Evolutionary conservation across 2,888 invertebrate genomes (phyloP).

Genomic region (Villa cingulata): DNA sequence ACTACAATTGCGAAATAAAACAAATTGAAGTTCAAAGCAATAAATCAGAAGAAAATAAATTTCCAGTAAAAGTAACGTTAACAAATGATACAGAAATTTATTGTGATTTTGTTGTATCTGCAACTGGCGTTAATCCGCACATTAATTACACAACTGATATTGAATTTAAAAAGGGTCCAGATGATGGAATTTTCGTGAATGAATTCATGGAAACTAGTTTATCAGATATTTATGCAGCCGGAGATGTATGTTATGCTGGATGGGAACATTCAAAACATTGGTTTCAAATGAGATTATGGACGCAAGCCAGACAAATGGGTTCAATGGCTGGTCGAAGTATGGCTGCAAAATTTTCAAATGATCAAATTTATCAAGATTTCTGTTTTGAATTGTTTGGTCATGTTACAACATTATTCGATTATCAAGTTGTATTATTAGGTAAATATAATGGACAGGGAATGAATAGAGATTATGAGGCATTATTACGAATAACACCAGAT

Average conservation of each 20-base stretch:
- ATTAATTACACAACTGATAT: slow-evolving; percentile 43
- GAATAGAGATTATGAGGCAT: slow-evolving; percentile 63
- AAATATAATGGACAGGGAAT: slow-evolving; percentile 87
- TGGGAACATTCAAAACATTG: slow-evolving; percentile 71
- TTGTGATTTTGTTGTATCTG: slow-evolving; percentile 88
- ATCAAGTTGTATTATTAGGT: slow-evolving; percentile 82
- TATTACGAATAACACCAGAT: slow-evolving; percentile 70
- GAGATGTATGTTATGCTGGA: slow-evolving; percentile 78
- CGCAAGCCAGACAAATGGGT: slow-evolving; percentile 97
- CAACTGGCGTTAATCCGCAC: slow-evolving; percentile 79
- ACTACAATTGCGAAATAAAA: slow-evolving; percentile 46
- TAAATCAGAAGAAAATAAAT: slow-evolving; percentile 34
- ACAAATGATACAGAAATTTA: slow-evolving; percentile 55
- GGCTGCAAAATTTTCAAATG: slow-evolving; percentile 46
- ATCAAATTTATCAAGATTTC: slow-evolving; percentile 72
- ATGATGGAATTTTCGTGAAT: slow-evolving; percentile 78
- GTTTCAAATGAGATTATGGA: slow-evolving; percentile 95
- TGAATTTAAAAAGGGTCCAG: slow-evolving; percentile 42
- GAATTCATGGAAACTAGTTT: slow-evolving; percentile 72
- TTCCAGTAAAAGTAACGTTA: slow-evolving; percentile 59
- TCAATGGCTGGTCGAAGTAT: slow-evolving; percentile 85
- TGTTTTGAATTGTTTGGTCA: slow-evolving; percentile 97
- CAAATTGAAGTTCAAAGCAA: slow-evolving; percentile 11
- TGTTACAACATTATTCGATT: slow-evolving; percentile 87
- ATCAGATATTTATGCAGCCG: slow-evolving; percentile 77